Evolutionary conservation across 2,113 vertebrate species (phyloP), one percentile per base, ranked within the genome.

Genomic region (Nesogale talazaci): DNA sequence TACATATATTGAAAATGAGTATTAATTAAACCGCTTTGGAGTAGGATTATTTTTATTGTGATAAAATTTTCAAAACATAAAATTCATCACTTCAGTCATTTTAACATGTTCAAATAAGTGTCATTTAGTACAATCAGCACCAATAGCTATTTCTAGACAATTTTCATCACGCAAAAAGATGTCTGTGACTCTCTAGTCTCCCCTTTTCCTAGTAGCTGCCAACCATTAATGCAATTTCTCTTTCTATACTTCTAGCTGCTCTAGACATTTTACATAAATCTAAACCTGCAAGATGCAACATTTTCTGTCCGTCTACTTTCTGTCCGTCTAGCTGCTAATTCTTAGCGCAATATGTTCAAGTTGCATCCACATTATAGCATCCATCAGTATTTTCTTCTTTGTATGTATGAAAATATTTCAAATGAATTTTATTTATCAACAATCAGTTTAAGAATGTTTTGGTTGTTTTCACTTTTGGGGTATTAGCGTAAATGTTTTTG

Each of bases 1-100:
- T 34, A 83, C 92, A 86, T 78, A 67, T 74, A 86, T 34, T 88
- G 23, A 22, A n/a, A 85, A 88, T 70, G 22, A 85, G 69, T 15
- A 38, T 38, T 72, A 34, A 91, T 74, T 36, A 59, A 2, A 59
- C 0, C 31, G 59, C 63, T 87, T 67, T 25, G 15, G 67, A 74
- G 34, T 0, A 84, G 22, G 23, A 8, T 29, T 7, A 42, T 80
- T 83, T 80, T 36, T 38, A 2, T 34, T 74, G 34, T 22, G 19
- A 14, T 6, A 74, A 38, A 74, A 38, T 38, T 74, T 15, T 38
- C 70, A 74, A n/a, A 38, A 38, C 9, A 38, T 74, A 36, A 74
- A 34, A 14, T 74, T 38, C 34, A 74, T 38, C 34, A 74, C 38
- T 74, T 74, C 38, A 74, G 34, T 36, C 70, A 74, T 74, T 38